phyloP scores from a whole-genome alignment of 2,797 vertebrate species.

The Pantherophis alleghaniensis region DNA sequence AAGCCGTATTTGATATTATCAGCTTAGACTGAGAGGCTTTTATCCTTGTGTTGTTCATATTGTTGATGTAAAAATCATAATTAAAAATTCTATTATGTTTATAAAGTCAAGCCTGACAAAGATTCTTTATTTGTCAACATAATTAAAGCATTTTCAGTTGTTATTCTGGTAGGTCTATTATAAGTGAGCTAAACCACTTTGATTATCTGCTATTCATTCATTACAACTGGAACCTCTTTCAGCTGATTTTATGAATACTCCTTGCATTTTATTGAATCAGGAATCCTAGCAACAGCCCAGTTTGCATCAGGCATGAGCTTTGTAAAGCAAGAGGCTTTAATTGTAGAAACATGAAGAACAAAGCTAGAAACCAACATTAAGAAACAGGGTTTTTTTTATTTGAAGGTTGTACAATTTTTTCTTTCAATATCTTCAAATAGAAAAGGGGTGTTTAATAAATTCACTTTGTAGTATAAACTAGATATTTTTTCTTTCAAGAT shows the following conservation, averaged over 20 bases:
- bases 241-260: constrained; percentile 40
- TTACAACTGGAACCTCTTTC: constrained; percentile 52
- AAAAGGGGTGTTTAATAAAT: background rate
- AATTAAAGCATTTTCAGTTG: constrained; percentile 27
- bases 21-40: background rate
- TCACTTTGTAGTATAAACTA: background rate
- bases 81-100: constrained; percentile 51
- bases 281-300: constrained; percentile 60
- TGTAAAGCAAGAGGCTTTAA: constrained; percentile 56
- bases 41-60: background rate
- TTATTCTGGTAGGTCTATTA: constrained; percentile 42
- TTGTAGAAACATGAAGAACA: constrained; percentile 30
- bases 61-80: constrained; percentile 28
- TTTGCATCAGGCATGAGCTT: constrained; percentile 37
- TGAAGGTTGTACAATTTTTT: constrained; percentile 21
- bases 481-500: background rate
- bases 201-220: constrained; percentile 53
- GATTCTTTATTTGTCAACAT: constrained; percentile 47
- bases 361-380: constrained; percentile 44
- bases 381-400: background rate
- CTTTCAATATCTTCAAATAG: constrained; percentile 24
- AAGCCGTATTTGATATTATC: background rate
- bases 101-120: constrained; percentile 22
- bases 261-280: constrained; percentile 46
- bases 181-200: constrained; percentile 34